Evolutionary conservation across 2,888 invertebrate genomes (phyloP), one percentile per base, ranked within the genome.

Genomic region (Dicranocentrus wangi): DNA sequence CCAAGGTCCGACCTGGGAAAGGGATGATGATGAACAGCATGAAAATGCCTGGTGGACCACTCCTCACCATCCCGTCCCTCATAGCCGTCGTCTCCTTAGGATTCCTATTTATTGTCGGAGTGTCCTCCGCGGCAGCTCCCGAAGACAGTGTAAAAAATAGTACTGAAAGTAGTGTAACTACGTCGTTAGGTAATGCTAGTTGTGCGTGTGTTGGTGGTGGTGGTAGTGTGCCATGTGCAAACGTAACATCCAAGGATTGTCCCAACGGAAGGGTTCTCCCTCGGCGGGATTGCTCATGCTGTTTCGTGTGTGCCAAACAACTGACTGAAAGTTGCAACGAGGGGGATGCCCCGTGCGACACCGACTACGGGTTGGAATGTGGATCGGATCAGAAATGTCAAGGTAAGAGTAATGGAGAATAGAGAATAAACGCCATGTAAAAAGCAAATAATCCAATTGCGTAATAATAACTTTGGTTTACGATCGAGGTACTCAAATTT

Each of bases 231-330:
- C 83, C 85, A 82, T 86, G 86, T 85, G 85, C 70, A 79, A 86
- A 84, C 60, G 32, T 83, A 51, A 86, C 85, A 10, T 79, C 85
- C 17, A 61, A 82, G n/a, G 85, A 85, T 42, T 86, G 86, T 84
- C 84, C 86, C 15, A 85, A 84, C 60, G 86, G 86, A 60, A 83
- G 86, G 68, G 80, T 86, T 32, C 81, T 85, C 65, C 39, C 82
- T 7, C 43, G 86, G 65, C 77, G 65, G 42, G 86, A 86, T 76
- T 86, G 86, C 66, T 53, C 79, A 58, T 86, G 86, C 71, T 86
- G 86, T 69, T 85, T 83, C 77, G 84, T 86, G 39, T 86, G 86
- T 86, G 86, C 86, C 86, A 86, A 86, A 84, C 86, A 86, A 81
- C 82, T 86, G 68, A 85, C 85, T 53, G 86, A 86, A 53, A 68